Evolutionary conservation across 2,888 invertebrate genomes (phyloP), one percentile per base, ranked within the genome.

Genomic region (Mamestra brassicae): DNA sequence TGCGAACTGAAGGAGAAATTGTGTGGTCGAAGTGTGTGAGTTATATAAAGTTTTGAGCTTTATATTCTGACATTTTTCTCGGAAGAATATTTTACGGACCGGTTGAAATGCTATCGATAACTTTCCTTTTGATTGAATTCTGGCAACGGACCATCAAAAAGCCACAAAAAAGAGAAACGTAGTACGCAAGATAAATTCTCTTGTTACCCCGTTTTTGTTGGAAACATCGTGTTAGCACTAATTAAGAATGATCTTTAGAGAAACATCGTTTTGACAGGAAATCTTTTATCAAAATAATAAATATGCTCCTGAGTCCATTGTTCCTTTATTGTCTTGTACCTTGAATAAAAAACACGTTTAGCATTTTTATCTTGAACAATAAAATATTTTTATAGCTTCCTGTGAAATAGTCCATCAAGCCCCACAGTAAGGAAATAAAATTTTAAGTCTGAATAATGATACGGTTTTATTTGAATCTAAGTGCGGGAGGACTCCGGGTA

Each of bases 321-420:
- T 68, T 78, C 52, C 26, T 72, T 61, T 65, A 67, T 52, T 64
- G 8, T 57, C 11, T 62, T 52, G 26, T 54, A n/a, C 57, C 65
- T 55, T 78, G 64, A 80, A 80, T 74, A 72, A 78, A 80, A 78
- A 83, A 65, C 42, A 42, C 60, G 72, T 62, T 72, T 61, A 68
- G 15, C 47, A 66, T 81, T 81, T 81, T 83, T 83, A 81, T 83
- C 80, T 74, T 52, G 38, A 34, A 70, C 69, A 79, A 52, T 83
- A 81, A 81, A 74, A 57, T 69, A 73, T 68, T 84, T 81, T 71
- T 80, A 81, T 64, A 4, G 60, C 70, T 60, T 50, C 64, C 63
- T 70, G 70, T 68, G 57, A 74, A 83, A 79, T 60, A 61, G 55
- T 74, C 63, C 45, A 70, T 74, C 69, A 83, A 79, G 15, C 13